Evolutionary conservation across 53 echinoderm and acorn worm species (phyloP).

Genomic region (Antedon mediterranea): DNA sequence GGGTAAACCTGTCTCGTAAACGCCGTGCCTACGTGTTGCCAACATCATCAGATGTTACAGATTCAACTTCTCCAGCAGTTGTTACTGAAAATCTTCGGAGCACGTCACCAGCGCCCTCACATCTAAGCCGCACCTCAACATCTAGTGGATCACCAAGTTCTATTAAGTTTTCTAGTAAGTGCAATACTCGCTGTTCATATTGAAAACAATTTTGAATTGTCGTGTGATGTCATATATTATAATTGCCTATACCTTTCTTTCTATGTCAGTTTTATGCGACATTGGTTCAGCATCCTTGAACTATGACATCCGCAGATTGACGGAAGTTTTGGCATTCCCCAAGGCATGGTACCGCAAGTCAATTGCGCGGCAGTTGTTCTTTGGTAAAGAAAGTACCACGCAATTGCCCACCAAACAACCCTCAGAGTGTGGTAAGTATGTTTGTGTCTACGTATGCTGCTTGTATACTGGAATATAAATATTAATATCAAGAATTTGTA

Average conservation of each 20-base stretch:
- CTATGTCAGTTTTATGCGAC: slow-evolving; percentile 71
- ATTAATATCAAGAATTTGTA: too few species aligned
- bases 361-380: slow-evolving; percentile 69
- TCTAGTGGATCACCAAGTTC: background rate
- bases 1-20: slow-evolving; percentile 60
- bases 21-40: slow-evolving; percentile 25
- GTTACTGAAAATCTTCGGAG: background rate
- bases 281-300: slow-evolving; percentile 90
- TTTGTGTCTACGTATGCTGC: too few species aligned
- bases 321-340: slow-evolving; percentile 89
- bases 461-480: too few species aligned
- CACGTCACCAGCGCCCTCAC: background rate
- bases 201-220: too few species aligned
- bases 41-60: slow-evolving; percentile 12
- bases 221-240: too few species aligned
- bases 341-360: slow-evolving; percentile 96
- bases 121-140: background rate
- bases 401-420: slow-evolving; percentile 4
- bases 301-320: slow-evolving; percentile 87
- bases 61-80: background rate
- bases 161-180: slow-evolving; percentile 9
- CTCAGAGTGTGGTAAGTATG: background rate
- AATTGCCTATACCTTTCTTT: background rate
- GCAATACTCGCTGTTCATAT: too few species aligned
- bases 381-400: slow-evolving; percentile 65